phyloP scores from a whole-genome alignment of 2,888 invertebrate genomes.

The Scaptomyza caliginosa region DNA sequence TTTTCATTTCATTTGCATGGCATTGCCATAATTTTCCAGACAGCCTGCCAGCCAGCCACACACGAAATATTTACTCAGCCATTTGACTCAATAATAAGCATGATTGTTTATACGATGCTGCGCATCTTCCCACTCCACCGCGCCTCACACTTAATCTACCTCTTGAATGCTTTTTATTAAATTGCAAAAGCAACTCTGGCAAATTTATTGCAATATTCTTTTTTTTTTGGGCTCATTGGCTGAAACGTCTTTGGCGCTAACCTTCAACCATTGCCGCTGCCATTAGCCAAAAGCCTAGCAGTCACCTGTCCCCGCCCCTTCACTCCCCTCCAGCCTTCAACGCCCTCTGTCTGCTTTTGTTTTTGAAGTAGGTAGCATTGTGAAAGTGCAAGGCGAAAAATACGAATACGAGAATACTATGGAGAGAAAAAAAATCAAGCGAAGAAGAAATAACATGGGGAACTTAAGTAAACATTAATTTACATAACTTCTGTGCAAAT shows the following conservation, averaged over 20 bases:
- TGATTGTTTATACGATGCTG: constrained; percentile 65
- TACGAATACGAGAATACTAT: constrained; percentile 39
- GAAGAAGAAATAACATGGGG: constrained; percentile 80
- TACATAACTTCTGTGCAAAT: constrained; percentile 83
- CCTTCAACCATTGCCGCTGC: constrained; percentile 55
- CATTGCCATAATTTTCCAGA: constrained; percentile 79
- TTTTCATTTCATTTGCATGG: constrained; percentile 83
- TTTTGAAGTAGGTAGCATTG: constrained; percentile 78
- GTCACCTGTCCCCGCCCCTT: constrained; percentile 12
- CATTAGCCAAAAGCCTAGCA: constrained; percentile 62
- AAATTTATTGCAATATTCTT: constrained; percentile 76
- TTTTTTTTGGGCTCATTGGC: constrained; percentile 1
- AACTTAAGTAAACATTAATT: constrained; percentile 84
- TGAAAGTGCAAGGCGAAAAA: constrained; percentile 68
- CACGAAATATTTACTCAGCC: constrained; percentile 75
- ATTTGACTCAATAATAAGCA: constrained; percentile 74
- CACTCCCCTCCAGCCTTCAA: background rate
- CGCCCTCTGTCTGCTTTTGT: constrained; percentile 68
- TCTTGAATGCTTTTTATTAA: constrained; percentile 77
- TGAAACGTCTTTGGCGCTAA: constrained; percentile 48
- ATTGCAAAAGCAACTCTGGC: constrained; percentile 71
- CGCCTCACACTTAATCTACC: background rate
- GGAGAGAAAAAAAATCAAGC: constrained; percentile 31
- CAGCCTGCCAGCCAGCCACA: constrained; percentile 33
- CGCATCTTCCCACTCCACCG: background rate